Conservation (phyloP, 1,140 invertebrate genomes). For the Ephestia elutella region DNA sequence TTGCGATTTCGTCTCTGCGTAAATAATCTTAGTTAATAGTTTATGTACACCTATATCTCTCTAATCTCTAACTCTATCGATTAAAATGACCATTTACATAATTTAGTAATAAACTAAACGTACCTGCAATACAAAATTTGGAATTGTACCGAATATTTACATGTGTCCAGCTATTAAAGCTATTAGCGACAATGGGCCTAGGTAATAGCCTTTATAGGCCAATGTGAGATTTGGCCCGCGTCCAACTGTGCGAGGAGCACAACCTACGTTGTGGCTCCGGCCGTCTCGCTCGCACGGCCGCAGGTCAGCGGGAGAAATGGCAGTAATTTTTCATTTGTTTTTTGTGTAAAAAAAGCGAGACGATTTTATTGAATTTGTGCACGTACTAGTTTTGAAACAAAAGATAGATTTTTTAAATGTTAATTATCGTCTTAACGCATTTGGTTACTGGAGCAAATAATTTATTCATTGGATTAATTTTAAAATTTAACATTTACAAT, state of each 20-base stretch:
- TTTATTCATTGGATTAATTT: no score
- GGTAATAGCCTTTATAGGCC: conserved; percentile 49
- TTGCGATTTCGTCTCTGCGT: no score
- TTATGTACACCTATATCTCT: no score
- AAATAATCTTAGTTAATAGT: no score
- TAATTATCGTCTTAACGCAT: no score
- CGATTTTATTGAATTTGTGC: conserved; percentile 30
- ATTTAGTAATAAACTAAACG: no score
- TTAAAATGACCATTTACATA: no score
- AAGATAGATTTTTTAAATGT: background rate
- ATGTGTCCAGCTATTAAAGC: conserved; percentile 38
- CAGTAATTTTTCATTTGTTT: conserved; percentile 21
- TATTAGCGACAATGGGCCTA: conserved; percentile 54
- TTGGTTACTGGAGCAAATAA: no score
- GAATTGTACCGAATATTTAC: no score
- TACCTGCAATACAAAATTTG: no score
- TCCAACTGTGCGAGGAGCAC: conserved; percentile 9
- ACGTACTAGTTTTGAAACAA: background rate
- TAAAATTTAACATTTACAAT: no score
- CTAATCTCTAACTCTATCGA: no score
- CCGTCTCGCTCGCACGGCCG: background rate
- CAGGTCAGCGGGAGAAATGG: conserved; percentile 6
- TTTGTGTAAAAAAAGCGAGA: conserved; percentile 22
- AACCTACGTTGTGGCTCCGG: background rate
- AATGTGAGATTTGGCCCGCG: conserved; percentile 38